Base-by-base conservation (phyloP, 2,888 invertebrate species). In the Acronicta leporina region DNA sequence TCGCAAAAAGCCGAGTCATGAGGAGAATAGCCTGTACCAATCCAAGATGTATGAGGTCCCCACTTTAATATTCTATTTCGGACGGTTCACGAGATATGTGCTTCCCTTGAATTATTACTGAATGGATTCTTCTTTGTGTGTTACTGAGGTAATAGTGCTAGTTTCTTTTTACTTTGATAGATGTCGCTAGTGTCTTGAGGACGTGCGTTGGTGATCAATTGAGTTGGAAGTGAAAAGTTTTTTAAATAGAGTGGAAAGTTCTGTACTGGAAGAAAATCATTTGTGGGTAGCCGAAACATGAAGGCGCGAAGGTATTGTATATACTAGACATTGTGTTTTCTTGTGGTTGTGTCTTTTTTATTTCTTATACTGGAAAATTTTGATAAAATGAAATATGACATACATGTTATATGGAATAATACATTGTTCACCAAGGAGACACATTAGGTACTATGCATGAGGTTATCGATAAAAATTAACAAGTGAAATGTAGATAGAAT, bases 21-120 rank as follows among this genome's bases (percentile, higher is more conserved):
- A 78, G 63, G 71, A 75, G 75, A 75, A 77, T 75, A 67, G 79
- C 69, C 75, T 53, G 70, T 64, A 70, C 80, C 81, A 80, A 90
- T 91, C 82, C 83, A 89, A 89, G 87, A 91, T 90, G 87, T 90
- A 91, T 89, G 91, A 90, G 88, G 74, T 73, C 73, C 84, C 82
- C 83, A 80, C 88, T 92, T 84, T 82, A 87, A 87, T 90, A 92
- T 92, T 92, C 92, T 87, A 92, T 92, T 91, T 89, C 83, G 86
- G 81, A 80, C 79, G 80, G 79, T 69, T 75, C 69, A 66, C 80
- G 81, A 86, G 84, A 86, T 87, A 85, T 87, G 83, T 87, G 85
- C 83, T 83, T 75, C 68, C 68, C 30, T 73, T 89, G 82, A 90
- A 86, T 90, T 88, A 90, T 89, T 87, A 86, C 82, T 79, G 72